A percentile compares a stretch with the other conserved stretches of the same genome.
phyloP scores from a whole-genome alignment of 2,113 vertebrate species.

The Nycticebus coucang region DNA sequence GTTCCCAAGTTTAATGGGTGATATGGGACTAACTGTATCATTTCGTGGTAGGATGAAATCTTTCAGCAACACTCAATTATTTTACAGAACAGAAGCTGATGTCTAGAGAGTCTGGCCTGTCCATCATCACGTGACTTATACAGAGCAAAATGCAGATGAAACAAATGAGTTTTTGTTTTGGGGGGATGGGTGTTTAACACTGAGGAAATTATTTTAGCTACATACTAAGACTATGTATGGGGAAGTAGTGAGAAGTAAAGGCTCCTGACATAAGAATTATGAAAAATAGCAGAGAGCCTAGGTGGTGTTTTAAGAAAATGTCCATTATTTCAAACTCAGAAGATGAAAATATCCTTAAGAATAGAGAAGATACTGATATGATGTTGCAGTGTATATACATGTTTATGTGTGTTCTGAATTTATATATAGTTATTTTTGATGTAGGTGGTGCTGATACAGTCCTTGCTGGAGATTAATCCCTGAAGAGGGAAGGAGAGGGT shows the following conservation, averaged over 20 bases:
- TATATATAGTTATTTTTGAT: neutral
- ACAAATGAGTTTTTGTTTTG: neutral
- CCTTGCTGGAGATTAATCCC: neutral
- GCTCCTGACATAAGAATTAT: neutral
- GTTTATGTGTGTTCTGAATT: neutral
- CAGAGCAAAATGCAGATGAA: neutral
- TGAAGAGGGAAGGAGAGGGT: neutral
- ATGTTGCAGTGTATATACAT: neutral
- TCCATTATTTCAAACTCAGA: neutral
- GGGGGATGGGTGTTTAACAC: neutral
- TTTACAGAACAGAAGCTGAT: neutral
- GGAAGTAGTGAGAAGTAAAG: neutral
- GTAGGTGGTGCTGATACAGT: neutral
- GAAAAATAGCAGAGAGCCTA: neutral
- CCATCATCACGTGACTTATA: neutral
- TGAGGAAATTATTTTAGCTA: neutral
- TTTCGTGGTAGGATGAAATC: neutral
- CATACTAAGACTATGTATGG: neutral
- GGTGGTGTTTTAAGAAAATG: neutral
- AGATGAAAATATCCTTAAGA: neutral
- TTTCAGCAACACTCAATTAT: neutral
- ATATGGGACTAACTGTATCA: neutral
- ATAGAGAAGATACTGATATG: neutral
- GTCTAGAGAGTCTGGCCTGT: neutral
- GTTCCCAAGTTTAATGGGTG: neutral